Evolutionary conservation across 2,888 invertebrate genomes (phyloP), one percentile per base, ranked within the genome.

Genomic region (Heliconius charithonia): DNA sequence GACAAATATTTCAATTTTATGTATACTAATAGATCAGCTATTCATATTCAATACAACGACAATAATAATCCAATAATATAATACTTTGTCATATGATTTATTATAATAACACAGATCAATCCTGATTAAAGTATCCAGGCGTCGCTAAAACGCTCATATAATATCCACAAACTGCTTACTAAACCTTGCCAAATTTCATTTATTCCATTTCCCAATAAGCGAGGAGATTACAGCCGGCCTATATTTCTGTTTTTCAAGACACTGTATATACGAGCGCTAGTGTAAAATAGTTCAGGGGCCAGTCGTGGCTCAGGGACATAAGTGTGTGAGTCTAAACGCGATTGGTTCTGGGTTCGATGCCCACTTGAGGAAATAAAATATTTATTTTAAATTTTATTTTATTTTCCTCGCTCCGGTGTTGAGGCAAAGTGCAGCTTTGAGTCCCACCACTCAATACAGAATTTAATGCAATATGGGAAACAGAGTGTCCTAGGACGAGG

Each of bases 191-290:
- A 79, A 73, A 80, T 73, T 69, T 32, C 74, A 71, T 79, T 78
- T 76, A 76, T 78, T 70, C 63, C 66, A n/a, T 70, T 78, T 56
- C 27, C 67, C 78, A 66, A 74, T 74, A 81, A 81, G 73, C 74
- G 41, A 81, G 70, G 76, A 78, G 63, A 76, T 75, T 76, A 78
- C 77, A 37, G 56, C 32, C 79, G 73, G 75, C 63, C n/a, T 73
- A 6, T 19, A 45, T 66, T 73, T 73, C 25, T 77, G 37, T 77
- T 59, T 70, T 77, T 72, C 71, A 73, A 66, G 69, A 41, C 65
- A 71, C 70, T 70, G 37, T 76, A 32, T 56, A 66, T 66, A 80
- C 37, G 76, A 37, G 62, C 65, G 71, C 56, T 79, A 74, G 62
- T 75, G 74, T 82, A 80, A 80, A 81, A 72, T 79, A 81, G 51